These are phyloP conservation scores for Brachirus orientalis DNA, from an alignment of 2,113 vertebrate species.

Conservation along the genomic window DNA sequence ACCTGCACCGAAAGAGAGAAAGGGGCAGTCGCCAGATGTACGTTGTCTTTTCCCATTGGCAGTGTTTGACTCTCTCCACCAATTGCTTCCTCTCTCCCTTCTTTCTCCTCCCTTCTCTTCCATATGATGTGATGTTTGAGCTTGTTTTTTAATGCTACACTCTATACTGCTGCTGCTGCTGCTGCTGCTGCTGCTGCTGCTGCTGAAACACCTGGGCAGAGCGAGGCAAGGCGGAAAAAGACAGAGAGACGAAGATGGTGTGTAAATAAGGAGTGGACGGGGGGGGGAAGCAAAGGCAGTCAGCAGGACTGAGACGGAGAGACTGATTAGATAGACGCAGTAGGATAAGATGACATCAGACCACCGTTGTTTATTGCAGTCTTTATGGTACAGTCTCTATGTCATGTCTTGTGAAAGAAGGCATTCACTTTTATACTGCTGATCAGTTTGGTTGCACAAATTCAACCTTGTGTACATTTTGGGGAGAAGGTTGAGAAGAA, in stretches of 20 bases:
- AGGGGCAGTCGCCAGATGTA: neutral
- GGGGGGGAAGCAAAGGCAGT: neutral
- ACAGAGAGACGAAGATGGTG: constrained; percentile 17
- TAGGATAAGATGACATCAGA: constrained; percentile 30
- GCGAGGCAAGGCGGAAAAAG: too few relatives aligned
- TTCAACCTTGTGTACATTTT: too few relatives aligned
- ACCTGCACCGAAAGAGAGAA: neutral
- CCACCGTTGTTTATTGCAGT: neutral
- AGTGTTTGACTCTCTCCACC: constrained; percentile 38
- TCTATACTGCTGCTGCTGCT: neutral
- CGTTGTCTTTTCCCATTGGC: constrained; percentile 26
- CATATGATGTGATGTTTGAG: constrained; percentile 54
- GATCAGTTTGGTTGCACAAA: neutral
- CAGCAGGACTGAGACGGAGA: neutral
- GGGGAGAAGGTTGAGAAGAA: too few relatives aligned
- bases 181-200: constrained; percentile 16
- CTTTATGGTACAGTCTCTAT: neutral
- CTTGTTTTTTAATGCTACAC: constrained; percentile 38
- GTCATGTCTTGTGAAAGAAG: neutral
- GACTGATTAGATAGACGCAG: constrained; percentile 18
- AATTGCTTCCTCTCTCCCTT: constrained; percentile 41
- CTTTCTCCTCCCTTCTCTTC: constrained; percentile 37
- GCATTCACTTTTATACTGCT: neutral
- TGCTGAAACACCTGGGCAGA: constrained; percentile 45
- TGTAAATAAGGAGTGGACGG: constrained; percentile 11